Evolutionary conservation across 2,888 invertebrate species (phyloP).

Genomic region (Cerceris ruficornis): DNA sequence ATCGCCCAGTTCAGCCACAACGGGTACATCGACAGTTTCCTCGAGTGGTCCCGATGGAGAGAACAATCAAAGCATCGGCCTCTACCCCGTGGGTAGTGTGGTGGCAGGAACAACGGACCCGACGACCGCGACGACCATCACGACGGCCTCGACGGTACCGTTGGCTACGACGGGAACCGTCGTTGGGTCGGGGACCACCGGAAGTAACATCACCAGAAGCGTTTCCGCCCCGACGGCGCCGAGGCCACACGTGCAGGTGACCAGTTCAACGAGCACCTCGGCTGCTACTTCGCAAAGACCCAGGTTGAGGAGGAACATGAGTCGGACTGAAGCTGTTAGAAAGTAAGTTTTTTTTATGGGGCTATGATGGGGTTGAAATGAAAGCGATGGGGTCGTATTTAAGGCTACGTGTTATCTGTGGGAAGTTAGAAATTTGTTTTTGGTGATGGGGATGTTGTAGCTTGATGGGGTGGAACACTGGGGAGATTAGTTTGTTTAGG

Average conservation of each 20-base stretch:
- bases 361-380: not conserved
- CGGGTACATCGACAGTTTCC: conserved; percentile 76
- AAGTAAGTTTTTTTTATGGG: conserved; percentile 74
- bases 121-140: conserved; percentile 65
- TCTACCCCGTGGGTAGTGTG: conserved; percentile 74
- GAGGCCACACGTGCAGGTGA: conserved; percentile 74
- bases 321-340: conserved; percentile 80
- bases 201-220: conserved; percentile 73
- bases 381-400: not conserved
- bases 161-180: conserved; percentile 36
- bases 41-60: conserved; percentile 74
- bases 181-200: conserved; percentile 50
- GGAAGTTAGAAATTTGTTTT: not conserved
- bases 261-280: conserved; percentile 74
- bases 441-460: not conserved
- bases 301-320: conserved; percentile 82
- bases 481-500: no score
- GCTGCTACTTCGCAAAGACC: conserved; percentile 81
- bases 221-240: conserved; percentile 75
- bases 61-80: conserved; percentile 71
- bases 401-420: not conserved
- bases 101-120: conserved; percentile 62
- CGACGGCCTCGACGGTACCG: conserved; percentile 53
- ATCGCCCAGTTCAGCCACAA: conserved; percentile 81
- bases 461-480: no score